Conservation (phyloP, 2,113 vertebrate species). For the Vanacampus margaritifer region DNA sequence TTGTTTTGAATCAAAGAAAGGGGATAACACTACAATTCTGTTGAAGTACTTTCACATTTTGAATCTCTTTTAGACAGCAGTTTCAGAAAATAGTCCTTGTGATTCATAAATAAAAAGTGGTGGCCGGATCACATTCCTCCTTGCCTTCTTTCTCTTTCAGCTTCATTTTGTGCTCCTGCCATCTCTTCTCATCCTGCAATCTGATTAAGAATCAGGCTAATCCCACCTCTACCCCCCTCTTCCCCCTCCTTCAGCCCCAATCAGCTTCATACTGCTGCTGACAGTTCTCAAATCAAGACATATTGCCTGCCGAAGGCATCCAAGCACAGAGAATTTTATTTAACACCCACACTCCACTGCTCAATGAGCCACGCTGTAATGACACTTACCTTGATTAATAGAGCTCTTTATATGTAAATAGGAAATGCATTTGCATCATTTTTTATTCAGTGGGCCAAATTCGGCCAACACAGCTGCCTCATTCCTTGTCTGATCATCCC, state of each 20-base stretch:
- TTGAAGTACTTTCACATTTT: background rate
- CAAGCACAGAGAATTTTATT: slow-evolving; percentile 88
- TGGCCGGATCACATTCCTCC: background rate
- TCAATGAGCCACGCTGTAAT: slow-evolving; percentile 95
- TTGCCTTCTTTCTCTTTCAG: background rate
- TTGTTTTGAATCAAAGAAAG: too few relatives aligned
- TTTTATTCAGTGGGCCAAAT: slow-evolving; percentile 68
- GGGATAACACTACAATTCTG: too few relatives aligned
- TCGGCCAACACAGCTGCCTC: slow-evolving; percentile 74
- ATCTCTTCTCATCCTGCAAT: slow-evolving; percentile 25
- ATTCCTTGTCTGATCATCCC: slow-evolving; percentile 29
- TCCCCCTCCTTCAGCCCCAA: slow-evolving; percentile 62
- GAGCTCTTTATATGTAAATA: slow-evolving; percentile 99
- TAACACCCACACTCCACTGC: slow-evolving; percentile 89
- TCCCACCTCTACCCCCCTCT: slow-evolving; percentile 68
- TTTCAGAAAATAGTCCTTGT: background rate
- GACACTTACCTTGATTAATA: slow-evolving; percentile 97
- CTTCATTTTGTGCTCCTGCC: slow-evolving; percentile 5
- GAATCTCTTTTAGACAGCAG: background rate
- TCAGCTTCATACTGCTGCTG: slow-evolving; percentile 73
- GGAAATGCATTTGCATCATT: slow-evolving; percentile 77
- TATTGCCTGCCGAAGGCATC: slow-evolving; percentile 85
- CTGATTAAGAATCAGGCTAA: slow-evolving; percentile 53
- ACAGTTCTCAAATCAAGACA: slow-evolving; percentile 96
- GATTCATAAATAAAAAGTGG: background rate